Evolutionary conservation across 1,140 invertebrate species (phyloP), one percentile per base, ranked within the genome.

Genomic region (Paracyclopina nana): DNA sequence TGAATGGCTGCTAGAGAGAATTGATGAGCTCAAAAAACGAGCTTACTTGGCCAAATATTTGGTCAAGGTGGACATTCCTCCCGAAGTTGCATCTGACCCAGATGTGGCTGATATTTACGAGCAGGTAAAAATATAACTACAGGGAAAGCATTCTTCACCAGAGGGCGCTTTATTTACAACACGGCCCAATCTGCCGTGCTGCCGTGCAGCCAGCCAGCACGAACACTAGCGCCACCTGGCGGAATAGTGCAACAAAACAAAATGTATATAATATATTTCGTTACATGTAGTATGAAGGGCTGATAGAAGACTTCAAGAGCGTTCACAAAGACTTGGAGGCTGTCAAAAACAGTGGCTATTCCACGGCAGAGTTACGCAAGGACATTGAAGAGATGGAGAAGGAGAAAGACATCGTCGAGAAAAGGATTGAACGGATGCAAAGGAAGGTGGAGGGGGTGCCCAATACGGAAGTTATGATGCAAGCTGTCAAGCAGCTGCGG

Each of bases 331-430:
- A 78, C 59, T 72, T 73, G 45, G 74, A 80, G 55, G 62, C 71
- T 18, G 64, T 79, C 48, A 76, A 75, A 56, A 72, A 68, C 53
- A 72, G 69, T 56, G 68, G 71, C 0, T 69, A 69, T 57, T 72
- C 68, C 20, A 72, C 70, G 3, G 54, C 59, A 5, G 77, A 80
- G 63, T 68, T 80, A 29, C 72, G 76, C 31, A 75, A 76, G 56
- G 82, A 86, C 60, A 76, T 85, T 8, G 72, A 75, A 58, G 75
- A 81, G 29, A 86, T 88, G 81, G 80, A 84, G 57, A 76, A 80
- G 25, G 83, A 88, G 62, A 79, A 77, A 61, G 80, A 86, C 60
- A 77, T 80, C 57, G 66, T 78, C 11, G 56, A 67, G 50, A 73
- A 75, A 56, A 70, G 81, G 51, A 76, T 83, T 54, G 79, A 82